phyloP scores from a whole-genome alignment of 35 echinoderm and acorn worm species.

The Ophioderma brevispina region DNA sequence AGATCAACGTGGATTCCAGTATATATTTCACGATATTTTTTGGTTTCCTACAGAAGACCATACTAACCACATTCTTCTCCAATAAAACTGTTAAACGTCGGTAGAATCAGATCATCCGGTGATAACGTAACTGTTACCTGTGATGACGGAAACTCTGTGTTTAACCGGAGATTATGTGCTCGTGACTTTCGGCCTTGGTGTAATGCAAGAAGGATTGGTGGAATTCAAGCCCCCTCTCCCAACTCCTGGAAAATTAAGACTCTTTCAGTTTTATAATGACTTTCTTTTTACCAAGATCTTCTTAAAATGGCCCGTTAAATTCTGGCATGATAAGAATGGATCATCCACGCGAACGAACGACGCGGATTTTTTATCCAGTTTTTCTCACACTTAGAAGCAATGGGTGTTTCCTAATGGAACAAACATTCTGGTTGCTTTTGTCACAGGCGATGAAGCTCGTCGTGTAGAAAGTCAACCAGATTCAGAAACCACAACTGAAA shows the following conservation, averaged over 20 bases:
- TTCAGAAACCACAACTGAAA: background rate
- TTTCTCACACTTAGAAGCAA: conserved; percentile 35
- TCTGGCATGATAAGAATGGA: conserved; percentile 50
- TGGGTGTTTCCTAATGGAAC: background rate
- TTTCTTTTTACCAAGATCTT: conserved; percentile 45
- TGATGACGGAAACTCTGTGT: conserved; percentile 21
- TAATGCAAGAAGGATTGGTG: conserved; percentile 32
- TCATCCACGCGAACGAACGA: conserved; percentile 30
- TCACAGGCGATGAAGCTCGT: conserved; percentile 26
- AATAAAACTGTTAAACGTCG: conserved; percentile 6
- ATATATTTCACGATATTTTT: background rate
- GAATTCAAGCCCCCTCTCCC: conserved; percentile 37
- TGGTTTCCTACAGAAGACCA: background rate
- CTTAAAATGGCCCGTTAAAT: conserved; percentile 29
- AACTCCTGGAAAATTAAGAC: conserved; percentile 33
- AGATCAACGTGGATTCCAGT: background rate
- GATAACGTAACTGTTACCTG: conserved; percentile 11
- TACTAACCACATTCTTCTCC: conserved; percentile 23
- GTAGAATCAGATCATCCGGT: background rate
- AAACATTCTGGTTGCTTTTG: conserved; percentile 30
- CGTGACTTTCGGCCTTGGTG: conserved; percentile 46
- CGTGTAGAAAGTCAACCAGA: conserved; percentile 15
- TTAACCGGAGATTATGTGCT: conserved; percentile 26
- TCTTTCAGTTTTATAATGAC: conserved; percentile 27
- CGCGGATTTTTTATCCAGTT: conserved; percentile 40